A percentile compares a stretch with the other conserved stretches of the same genome.
Conservation (phyloP, 2,888 invertebrate species). For the Aporophyla nigra region DNA sequence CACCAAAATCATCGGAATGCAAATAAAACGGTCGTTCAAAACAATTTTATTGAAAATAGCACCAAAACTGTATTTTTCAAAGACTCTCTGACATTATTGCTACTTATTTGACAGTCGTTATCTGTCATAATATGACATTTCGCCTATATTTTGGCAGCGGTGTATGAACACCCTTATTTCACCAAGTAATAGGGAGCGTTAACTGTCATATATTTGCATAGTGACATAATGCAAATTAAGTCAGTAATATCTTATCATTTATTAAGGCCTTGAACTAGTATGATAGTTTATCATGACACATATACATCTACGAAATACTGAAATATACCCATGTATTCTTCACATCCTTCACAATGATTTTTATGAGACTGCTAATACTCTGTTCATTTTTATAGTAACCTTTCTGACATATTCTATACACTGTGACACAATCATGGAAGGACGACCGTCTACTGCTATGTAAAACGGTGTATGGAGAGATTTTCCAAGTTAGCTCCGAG, state of each 20-base stretch:
- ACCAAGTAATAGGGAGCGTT: background rate
- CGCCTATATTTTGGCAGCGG: background rate
- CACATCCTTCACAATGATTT: conserved; percentile 15
- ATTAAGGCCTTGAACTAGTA: conserved; percentile 43
- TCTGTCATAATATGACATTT: background rate
- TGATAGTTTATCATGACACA: conserved; percentile 1
- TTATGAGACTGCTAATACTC: conserved; percentile 24
- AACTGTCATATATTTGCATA: background rate
- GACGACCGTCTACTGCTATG: background rate
- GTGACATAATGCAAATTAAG: conserved; percentile 13
- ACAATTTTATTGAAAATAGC: conserved; percentile 48
- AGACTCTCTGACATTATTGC: conserved; percentile 16
- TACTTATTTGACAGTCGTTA: background rate
- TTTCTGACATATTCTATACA: background rate
- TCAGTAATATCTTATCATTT: conserved; percentile 24
- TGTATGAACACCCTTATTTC: background rate
- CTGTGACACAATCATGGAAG: background rate
- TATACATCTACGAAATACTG: conserved; percentile 11
- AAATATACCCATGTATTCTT: conserved; percentile 21
- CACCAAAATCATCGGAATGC: conserved; percentile 22
- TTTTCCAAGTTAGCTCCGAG: no score
- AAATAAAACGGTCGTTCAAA: conserved; percentile 48
- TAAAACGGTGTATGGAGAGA: background rate
- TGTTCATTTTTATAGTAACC: conserved; percentile 9
- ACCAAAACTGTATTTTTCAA: conserved; percentile 50